These are phyloP conservation scores for Sphaerophoria taeniata DNA, from an alignment of 2,888 invertebrate species.

Conservation along the genomic window DNA sequence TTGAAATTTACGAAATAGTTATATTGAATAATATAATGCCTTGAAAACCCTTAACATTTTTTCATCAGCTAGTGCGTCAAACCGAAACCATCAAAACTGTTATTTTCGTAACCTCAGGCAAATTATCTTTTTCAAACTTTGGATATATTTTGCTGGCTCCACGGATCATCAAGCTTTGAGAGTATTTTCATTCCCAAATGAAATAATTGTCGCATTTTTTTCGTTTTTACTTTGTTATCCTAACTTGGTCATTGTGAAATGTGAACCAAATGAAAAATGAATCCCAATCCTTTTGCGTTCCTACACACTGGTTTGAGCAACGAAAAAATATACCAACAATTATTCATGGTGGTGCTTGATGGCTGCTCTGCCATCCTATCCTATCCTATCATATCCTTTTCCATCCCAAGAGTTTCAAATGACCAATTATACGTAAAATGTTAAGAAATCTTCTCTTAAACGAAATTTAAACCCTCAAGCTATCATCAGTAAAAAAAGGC, in stretches of 20 bases:
- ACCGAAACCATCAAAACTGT: not conserved
- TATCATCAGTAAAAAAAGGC: slow-evolving; percentile 24
- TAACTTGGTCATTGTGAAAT: slow-evolving; percentile 27
- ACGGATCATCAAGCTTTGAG: slow-evolving; percentile 9
- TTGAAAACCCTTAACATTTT: slow-evolving; percentile 43
- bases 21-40: slow-evolving; percentile 8
- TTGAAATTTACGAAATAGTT: not conserved
- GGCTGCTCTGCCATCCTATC: slow-evolving; percentile 33
- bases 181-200: slow-evolving; percentile 16
- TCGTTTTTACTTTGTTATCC: not conserved
- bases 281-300: slow-evolving; percentile 65
- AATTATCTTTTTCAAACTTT: slow-evolving; percentile 37
- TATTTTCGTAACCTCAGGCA: slow-evolving; percentile 18
- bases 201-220: slow-evolving; percentile 40
- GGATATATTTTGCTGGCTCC: slow-evolving; percentile 11
- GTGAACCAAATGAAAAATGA: slow-evolving; percentile 62
- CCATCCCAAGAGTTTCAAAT: slow-evolving; percentile 67
- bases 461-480: slow-evolving; percentile 66
- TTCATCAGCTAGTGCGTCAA: slow-evolving; percentile 17
- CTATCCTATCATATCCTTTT: slow-evolving; percentile 18
- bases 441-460: slow-evolving; percentile 67
- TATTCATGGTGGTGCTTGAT: slow-evolving; percentile 58
- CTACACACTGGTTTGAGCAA: not conserved
- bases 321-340: slow-evolving; percentile 57
- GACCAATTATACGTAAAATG: slow-evolving; percentile 72